Base-by-base conservation (phyloP, 2,797 vertebrate genomes). In the Enteromius treurensis region DNA sequence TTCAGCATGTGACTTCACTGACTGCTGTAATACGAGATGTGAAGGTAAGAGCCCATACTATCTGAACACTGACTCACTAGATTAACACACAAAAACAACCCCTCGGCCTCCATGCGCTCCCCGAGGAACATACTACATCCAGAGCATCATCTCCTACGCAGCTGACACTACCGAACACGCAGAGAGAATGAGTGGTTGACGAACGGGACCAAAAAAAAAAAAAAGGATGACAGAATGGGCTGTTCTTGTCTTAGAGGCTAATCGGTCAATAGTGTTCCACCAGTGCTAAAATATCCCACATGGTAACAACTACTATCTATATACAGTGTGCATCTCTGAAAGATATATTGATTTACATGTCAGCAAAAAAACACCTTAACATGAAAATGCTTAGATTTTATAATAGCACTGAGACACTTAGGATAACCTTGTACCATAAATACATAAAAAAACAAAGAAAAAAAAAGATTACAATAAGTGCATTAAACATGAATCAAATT, bases 1-100 rank as follows among this genome's bases (percentile, higher is more conserved):
- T 77, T 68, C 32, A 58, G 64, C 81, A 77, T 69, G 81, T 69
- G 81, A 69, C 64, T 68, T 77, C 19, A 77, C 60, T 51, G 21
- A 75, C 60, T 14, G 80, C 47, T 42, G 49, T 77, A 67, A 29
- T 76, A 29, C 15, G 34, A 68, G 64, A 82, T 47, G 73, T 55
- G 62, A 68, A 47, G 64, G 62, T 69, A 69, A 55, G 34, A 58
- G 32, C 49, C 49, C 74, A 68, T 69, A 13, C 51, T 69, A 29
- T 77, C 60, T 45, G 73, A 67, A 74, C 23, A 78, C 15, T 23
- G 37, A 82, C 53, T 70, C 58, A 85, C 26, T 29, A 74, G 17
- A 78, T 64, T 64, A 73, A 82, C 67, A 81, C 73, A 70, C 17
- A 26, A 26, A 76, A 49, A 77, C 37, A 62, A 76, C 49, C 74